These are phyloP conservation scores for Leptonema lineaticorne DNA, from an alignment of 1,140 invertebrate genomes.

Conservation along the genomic window DNA sequence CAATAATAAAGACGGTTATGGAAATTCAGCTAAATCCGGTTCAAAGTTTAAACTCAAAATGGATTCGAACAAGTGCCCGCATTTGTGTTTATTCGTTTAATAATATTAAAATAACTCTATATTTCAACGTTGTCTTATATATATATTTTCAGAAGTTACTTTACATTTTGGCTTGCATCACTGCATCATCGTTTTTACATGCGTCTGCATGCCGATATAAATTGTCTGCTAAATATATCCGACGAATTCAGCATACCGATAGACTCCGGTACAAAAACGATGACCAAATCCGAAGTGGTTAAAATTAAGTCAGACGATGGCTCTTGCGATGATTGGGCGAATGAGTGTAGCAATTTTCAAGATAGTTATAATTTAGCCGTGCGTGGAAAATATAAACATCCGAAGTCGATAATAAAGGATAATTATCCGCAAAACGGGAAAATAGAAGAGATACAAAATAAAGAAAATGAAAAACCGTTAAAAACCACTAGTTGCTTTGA, in stretches of 20 bases:
- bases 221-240: slow-evolving; percentile 66
- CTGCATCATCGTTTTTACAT: slow-evolving; percentile 75
- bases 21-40: slow-evolving; percentile 63
- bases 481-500: slow-evolving; percentile 46
- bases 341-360: slow-evolving; percentile 54
- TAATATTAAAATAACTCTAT: too few relatives aligned
- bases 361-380: slow-evolving; percentile 57
- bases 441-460: slow-evolving; percentile 64
- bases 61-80: slow-evolving; percentile 66
- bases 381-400: slow-evolving; percentile 48
- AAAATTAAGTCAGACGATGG: background rate
- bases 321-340: slow-evolving; percentile 21
- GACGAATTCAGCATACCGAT: slow-evolving; percentile 60
- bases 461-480: slow-evolving; percentile 68
- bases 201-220: slow-evolving; percentile 68
- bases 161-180: slow-evolving; percentile 71
- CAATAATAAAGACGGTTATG: slow-evolving; percentile 57
- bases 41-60: slow-evolving; percentile 74
- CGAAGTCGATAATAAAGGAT: slow-evolving; percentile 46
- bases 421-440: slow-evolving; percentile 47
- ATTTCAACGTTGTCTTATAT: slow-evolving; percentile 33
- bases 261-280: slow-evolving; percentile 31
- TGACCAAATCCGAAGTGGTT: background rate
- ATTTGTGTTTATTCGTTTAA: slow-evolving; percentile 28
- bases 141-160: slow-evolving; percentile 62